Percentiles rank a stretch among this genome's conserved stretches.
phyloP scores from a whole-genome alignment of 2,888 invertebrate species.

The Stenotaenia linearis region DNA sequence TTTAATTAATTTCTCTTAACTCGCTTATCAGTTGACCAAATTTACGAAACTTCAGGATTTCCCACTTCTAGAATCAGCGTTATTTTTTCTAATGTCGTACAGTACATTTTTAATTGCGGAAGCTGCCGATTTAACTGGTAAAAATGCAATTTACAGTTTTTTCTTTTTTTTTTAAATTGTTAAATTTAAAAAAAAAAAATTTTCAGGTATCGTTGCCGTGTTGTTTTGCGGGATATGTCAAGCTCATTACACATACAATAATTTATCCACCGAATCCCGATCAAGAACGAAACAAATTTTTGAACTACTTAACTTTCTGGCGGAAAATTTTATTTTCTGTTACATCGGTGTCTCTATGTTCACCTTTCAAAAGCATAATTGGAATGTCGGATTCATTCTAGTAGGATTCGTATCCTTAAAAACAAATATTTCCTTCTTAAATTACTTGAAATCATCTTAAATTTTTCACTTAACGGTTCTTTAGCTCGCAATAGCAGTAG shows the following conservation, averaged over 20 bases:
- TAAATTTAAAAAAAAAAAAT: neutral
- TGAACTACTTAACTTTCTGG: slow-evolving; percentile 88
- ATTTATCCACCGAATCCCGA: slow-evolving; percentile 79
- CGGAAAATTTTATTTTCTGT: slow-evolving; percentile 96
- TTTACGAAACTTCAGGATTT: slow-evolving; percentile 91
- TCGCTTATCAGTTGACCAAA: slow-evolving; percentile 69
- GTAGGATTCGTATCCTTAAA: slow-evolving; percentile 88
- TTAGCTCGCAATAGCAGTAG: slow-evolving; percentile 82
- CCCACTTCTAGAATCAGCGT: slow-evolving; percentile 87
- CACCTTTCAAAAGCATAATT: slow-evolving; percentile 91
- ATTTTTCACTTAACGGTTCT: slow-evolving; percentile 36
- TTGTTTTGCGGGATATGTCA: slow-evolving; percentile 98
- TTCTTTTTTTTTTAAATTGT: neutral
- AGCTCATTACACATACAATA: slow-evolving; percentile 98
- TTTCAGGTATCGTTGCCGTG: slow-evolving; percentile 77
- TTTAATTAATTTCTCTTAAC: neutral
- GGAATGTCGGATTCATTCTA: slow-evolving; percentile 84
- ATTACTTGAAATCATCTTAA: too few species aligned
- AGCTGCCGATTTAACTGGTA: slow-evolving; percentile 90
- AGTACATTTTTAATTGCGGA: slow-evolving; percentile 95
- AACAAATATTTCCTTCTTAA: too few species aligned
- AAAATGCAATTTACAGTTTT: neutral
- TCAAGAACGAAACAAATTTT: slow-evolving; percentile 84
- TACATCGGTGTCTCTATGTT: slow-evolving; percentile 99
- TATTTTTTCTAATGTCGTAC: slow-evolving; percentile 97